phyloP scores from a whole-genome alignment of 2,113 vertebrate genomes.

The Gnathonemus longibarbis region DNA sequence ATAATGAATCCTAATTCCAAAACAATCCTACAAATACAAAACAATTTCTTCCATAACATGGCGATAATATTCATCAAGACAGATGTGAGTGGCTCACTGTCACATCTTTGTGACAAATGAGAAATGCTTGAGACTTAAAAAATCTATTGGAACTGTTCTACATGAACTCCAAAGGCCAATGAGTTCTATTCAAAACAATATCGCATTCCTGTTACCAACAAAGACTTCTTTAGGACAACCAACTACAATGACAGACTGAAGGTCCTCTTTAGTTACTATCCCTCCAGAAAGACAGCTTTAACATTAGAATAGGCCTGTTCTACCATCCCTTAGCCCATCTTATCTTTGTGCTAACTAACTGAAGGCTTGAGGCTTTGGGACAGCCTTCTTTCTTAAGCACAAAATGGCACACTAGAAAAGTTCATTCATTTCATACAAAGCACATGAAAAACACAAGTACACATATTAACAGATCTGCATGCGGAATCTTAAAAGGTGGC shows the following conservation, averaged over 20 bases:
- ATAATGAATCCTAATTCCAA: not conserved
- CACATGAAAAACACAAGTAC: not conserved
- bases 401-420: not conserved
- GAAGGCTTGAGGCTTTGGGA: not conserved
- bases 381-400: not conserved
- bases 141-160: not conserved
- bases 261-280: not conserved
- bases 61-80: not conserved
- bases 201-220: not conserved
- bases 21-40: not conserved
- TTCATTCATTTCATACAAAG: not conserved
- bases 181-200: not conserved
- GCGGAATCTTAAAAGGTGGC: not conserved
- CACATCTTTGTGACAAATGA: not conserved
- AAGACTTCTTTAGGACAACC: not conserved
- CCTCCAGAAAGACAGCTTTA: not conserved
- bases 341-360: not conserved
- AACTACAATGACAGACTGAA: not conserved
- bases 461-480: not conserved
- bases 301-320: not conserved
- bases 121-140: not conserved
- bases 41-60: not conserved
- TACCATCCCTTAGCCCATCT: not conserved
- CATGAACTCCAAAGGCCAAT: not conserved
- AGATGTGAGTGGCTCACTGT: not conserved